These are phyloP conservation scores for Rhipidura dahli DNA, from an alignment of 2,113 vertebrate genomes.

Conservation along the genomic window DNA sequence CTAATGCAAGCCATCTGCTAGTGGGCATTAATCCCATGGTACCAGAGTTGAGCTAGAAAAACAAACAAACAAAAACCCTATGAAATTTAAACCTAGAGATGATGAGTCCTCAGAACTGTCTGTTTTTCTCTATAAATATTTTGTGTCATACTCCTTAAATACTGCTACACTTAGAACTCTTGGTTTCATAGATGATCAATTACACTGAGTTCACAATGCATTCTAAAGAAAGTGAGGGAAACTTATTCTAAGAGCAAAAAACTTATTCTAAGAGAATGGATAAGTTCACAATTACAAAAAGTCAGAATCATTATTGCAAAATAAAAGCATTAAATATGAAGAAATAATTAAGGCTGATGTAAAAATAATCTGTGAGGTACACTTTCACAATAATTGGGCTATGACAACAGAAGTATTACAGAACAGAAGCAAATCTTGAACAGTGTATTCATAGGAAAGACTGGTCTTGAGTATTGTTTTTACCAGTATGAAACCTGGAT, in stretches of 20 bases:
- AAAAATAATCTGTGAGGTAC: background rate
- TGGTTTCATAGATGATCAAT: background rate
- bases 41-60: background rate
- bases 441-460: background rate
- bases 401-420: background rate
- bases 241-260: background rate
- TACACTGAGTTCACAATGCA: background rate
- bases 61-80: fast-evolving
- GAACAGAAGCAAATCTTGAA: background rate
- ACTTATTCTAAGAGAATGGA: fast-evolving
- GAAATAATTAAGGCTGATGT: background rate
- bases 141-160: background rate
- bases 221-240: background rate
- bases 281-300: fast-evolving
- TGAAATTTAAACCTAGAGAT: background rate
- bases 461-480: background rate
- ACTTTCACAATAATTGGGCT: background rate
- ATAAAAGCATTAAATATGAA: background rate
- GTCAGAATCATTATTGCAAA: background rate
- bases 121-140: background rate
- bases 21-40: background rate
- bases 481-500: background rate
- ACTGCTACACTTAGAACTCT: background rate
- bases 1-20: background rate
- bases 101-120: background rate